Conservation (phyloP, 1,140 invertebrate genomes). For the Aporrectodea caliginosa region DNA sequence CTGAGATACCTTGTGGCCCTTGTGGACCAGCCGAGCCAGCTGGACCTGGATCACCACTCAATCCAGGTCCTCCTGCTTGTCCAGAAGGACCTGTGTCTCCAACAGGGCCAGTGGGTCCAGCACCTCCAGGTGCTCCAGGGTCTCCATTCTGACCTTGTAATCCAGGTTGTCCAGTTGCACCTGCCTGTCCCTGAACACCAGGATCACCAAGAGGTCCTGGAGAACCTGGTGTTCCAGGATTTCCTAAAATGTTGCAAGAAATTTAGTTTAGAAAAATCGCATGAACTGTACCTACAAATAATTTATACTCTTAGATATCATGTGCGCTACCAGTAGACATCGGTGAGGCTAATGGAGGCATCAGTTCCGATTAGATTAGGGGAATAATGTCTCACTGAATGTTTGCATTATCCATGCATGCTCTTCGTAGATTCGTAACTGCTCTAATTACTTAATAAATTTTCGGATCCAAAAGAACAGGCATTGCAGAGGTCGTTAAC, state of each 20-base stretch:
- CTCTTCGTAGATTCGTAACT: too few species aligned
- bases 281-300: too few species aligned
- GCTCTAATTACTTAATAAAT: too few species aligned
- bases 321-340: too few species aligned
- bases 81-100: slow-evolving; percentile 5
- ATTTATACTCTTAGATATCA: too few species aligned
- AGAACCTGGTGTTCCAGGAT: slow-evolving; percentile 17
- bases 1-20: not conserved
- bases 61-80: not conserved
- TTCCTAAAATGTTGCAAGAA: slow-evolving; percentile 10
- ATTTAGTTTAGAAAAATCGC: too few species aligned
- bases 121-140: slow-evolving; percentile 7
- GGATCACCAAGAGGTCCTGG: slow-evolving; percentile 18
- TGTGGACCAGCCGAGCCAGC: not conserved
- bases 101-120: slow-evolving; percentile 12
- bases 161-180: slow-evolving; percentile 16
- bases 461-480: too few species aligned
- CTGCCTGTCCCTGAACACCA: slow-evolving; percentile 18
- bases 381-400: too few species aligned
- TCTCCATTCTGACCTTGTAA: slow-evolving; percentile 1
- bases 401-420: too few species aligned
- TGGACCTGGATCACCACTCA: not conserved
- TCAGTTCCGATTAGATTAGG: too few species aligned
- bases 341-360: too few species aligned
- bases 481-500: too few species aligned